Evolutionary conservation across 1,140 invertebrate genomes (phyloP).

Genomic region (Drosophila biarmipes): DNA sequence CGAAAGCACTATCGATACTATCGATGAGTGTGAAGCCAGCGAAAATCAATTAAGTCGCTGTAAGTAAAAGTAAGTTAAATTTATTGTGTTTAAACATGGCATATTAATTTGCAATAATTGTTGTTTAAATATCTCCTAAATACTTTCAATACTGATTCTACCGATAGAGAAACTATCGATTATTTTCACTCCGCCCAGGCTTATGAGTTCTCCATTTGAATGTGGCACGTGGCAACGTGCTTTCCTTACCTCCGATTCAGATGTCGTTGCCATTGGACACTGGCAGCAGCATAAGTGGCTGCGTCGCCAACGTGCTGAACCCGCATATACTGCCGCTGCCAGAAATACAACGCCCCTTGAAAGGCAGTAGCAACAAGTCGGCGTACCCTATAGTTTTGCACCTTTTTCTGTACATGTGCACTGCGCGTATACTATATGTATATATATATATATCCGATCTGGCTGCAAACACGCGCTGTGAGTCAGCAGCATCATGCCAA

Average conservation of each 20-base stretch:
- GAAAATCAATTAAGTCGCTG: too few relatives aligned
- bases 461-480: slow-evolving; percentile 27
- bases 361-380: slow-evolving; percentile 11
- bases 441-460: slow-evolving; percentile 7
- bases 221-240: slow-evolving; percentile 46
- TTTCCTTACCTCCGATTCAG: slow-evolving; percentile 6
- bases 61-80: too few relatives aligned
- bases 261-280: slow-evolving; percentile 3
- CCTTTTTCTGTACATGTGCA: too few relatives aligned
- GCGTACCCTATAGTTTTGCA: neutral
- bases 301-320: slow-evolving; percentile 31
- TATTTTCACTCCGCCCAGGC: neutral
- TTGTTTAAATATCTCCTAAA: too few relatives aligned
- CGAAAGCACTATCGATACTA: neutral
- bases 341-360: slow-evolving; percentile 10
- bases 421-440: neutral
- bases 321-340: slow-evolving; percentile 13
- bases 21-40: neutral
- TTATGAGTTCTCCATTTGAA: slow-evolving; percentile 19
- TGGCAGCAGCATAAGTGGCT: neutral
- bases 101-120: too few relatives aligned
- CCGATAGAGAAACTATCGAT: neutral
- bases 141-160: neutral
- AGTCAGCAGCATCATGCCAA: slow-evolving; percentile 48
- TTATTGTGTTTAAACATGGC: too few relatives aligned